Percentiles rank a stretch among this genome's conserved stretches.
Conservation (phyloP, 2,113 vertebrate genomes). For the Cathartes aura region DNA sequence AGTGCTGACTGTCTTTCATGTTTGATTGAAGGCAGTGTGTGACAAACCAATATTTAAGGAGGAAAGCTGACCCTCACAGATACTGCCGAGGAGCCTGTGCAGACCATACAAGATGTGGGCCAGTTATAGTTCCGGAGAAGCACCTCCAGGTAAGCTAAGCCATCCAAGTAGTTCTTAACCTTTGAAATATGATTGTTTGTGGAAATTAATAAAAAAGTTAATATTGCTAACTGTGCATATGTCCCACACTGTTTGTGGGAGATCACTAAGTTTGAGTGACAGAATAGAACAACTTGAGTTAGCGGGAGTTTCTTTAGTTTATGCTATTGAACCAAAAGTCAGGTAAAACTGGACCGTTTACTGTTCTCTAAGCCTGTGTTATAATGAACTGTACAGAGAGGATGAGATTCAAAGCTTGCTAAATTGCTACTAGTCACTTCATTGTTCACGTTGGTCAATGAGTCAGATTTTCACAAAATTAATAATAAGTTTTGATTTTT, state of each 20-base stretch:
- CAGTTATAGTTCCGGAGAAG: constrained; percentile 88
- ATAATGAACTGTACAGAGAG: background rate
- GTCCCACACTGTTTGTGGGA: background rate
- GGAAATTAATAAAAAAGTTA: background rate
- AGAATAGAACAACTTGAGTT: background rate
- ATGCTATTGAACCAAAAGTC: background rate
- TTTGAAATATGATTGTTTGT: background rate
- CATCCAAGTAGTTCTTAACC: background rate
- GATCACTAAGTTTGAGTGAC: background rate
- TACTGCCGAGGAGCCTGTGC: constrained; percentile 93
- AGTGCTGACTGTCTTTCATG: background rate
- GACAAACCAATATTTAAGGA: constrained; percentile 92
- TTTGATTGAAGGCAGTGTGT: constrained; percentile 87
- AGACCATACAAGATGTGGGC: constrained; percentile 89
- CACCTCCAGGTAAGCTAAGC: constrained; percentile 89
- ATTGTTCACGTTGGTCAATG: background rate
- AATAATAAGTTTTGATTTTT: background rate
- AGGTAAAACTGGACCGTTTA: background rate
- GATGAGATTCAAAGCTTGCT: background rate
- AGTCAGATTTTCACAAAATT: background rate
- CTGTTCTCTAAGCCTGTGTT: background rate
- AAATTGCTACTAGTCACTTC: background rate
- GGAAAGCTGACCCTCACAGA: constrained; percentile 90
- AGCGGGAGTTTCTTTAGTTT: background rate
- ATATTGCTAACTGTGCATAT: background rate